These are phyloP conservation scores for Sigmodon hispidus DNA, from an alignment of 2,113 vertebrate genomes.

Conservation along the genomic window DNA sequence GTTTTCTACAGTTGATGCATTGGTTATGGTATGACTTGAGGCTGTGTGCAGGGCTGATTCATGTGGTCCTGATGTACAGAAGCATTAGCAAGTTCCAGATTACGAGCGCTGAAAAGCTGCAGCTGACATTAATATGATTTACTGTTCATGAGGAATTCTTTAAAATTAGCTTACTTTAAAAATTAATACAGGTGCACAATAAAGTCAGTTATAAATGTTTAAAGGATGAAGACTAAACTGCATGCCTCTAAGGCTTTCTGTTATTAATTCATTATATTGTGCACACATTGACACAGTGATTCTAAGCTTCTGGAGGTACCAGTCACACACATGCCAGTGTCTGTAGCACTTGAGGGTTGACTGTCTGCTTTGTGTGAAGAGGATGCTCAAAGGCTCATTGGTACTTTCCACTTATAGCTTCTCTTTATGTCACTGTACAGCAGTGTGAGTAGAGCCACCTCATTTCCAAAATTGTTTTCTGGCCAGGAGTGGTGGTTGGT, in stretches of 20 bases:
- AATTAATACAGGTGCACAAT: not conserved
- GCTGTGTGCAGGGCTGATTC: not conserved
- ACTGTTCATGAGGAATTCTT: constrained; percentile 43
- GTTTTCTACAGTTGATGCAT: not conserved
- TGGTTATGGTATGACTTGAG: not conserved
- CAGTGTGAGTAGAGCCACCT: not conserved
- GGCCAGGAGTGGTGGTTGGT: not conserved
- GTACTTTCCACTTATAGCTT: not conserved
- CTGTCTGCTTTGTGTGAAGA: not conserved
- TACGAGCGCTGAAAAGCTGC: not conserved
- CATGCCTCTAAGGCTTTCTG: not conserved
- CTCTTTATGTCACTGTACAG: not conserved
- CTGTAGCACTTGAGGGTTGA: not conserved
- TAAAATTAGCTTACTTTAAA: constrained; percentile 34
- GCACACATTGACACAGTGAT: not conserved
- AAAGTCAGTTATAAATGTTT: not conserved
- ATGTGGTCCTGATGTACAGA: not conserved
- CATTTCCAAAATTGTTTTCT: not conserved
- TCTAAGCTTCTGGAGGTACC: not conserved
- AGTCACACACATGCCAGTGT: not conserved
- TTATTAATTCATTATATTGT: not conserved
- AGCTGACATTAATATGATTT: not conserved
- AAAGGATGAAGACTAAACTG: not conserved
- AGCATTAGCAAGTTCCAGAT: not conserved
- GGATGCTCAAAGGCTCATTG: not conserved